Conservation (phyloP, 2,113 vertebrate species). For the Calidris pygmaea region DNA sequence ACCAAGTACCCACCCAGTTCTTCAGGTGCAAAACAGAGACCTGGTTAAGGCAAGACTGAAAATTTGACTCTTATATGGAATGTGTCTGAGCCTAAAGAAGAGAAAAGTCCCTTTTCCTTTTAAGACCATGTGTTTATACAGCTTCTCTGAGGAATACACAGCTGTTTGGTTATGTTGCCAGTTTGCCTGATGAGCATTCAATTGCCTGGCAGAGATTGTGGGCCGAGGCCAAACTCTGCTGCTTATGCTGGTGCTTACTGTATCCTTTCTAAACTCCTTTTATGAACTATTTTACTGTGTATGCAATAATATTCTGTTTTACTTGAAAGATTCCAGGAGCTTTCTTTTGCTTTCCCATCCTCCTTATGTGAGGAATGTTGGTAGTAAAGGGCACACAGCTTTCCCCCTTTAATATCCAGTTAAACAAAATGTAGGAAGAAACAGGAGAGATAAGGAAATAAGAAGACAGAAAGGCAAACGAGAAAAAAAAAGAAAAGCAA, state of each 20-base stretch:
- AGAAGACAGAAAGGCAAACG: not conserved
- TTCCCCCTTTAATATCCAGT: not conserved
- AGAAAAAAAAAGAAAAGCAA: not conserved
- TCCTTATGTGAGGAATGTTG: not conserved
- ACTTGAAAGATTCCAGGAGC: not conserved
- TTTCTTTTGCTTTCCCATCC: not conserved
- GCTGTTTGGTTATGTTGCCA: not conserved
- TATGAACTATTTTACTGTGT: not conserved
- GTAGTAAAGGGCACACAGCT: not conserved
- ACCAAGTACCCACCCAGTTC: not conserved
- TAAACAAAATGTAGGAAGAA: not conserved
- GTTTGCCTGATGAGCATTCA: constrained; percentile 8
- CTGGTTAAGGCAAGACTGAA: not conserved
- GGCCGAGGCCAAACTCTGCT: not conserved
- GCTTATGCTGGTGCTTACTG: not conserved
- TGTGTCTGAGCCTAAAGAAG: not conserved
- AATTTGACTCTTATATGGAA: not conserved
- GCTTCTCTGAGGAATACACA: not conserved
- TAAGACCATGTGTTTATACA: not conserved
- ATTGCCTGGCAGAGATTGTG: not conserved
- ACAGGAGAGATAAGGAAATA: not conserved
- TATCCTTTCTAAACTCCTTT: not conserved
- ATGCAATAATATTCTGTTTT: not conserved
- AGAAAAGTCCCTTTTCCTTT: not conserved
- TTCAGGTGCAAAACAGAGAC: not conserved